These are phyloP conservation scores for Stercorarius parasiticus DNA, from an alignment of 2,113 vertebrate species.

Conservation along the genomic window DNA sequence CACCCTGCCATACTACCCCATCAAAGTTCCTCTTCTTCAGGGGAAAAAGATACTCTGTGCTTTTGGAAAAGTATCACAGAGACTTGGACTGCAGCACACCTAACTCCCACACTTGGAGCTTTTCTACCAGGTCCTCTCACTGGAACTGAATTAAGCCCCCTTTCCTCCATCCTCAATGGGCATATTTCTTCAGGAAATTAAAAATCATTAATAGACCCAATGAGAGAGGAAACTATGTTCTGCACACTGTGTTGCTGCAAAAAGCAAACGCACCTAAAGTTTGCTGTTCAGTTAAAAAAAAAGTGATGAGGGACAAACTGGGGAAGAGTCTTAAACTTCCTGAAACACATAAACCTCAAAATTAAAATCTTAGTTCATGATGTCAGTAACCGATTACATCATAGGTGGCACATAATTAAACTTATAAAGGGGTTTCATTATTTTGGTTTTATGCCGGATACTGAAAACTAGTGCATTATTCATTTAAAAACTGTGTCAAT, in stretches of 20 bases:
- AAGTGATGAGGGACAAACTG: slow-evolving; percentile 6
- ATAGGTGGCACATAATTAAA: slow-evolving; percentile 68
- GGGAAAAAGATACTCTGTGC: background rate
- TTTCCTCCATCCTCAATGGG: background rate
- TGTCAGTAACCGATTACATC: slow-evolving; percentile 53
- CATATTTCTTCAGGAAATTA: slow-evolving; percentile 45
- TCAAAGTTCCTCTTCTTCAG: background rate
- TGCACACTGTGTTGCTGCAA: slow-evolving; percentile 14
- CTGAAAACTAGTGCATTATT: slow-evolving; percentile 55
- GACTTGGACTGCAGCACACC: background rate
- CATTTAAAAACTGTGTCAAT: slow-evolving; percentile 41
- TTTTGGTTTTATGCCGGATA: slow-evolving; percentile 32
- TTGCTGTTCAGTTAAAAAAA: background rate
- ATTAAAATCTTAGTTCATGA: slow-evolving; percentile 45
- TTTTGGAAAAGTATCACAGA: background rate
- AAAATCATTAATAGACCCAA: background rate
- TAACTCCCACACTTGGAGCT: background rate
- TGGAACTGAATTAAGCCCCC: background rate
- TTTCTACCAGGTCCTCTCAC: background rate
- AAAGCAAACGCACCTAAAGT: slow-evolving; percentile 24
- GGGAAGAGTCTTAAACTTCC: slow-evolving; percentile 42
- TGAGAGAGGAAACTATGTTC: background rate
- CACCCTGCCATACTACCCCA: background rate
- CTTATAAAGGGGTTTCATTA: slow-evolving; percentile 34
- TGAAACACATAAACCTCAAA: slow-evolving; percentile 54